phyloP scores from a whole-genome alignment of 2,797 vertebrate genomes.

The Chelidonichthys spinosus region DNA sequence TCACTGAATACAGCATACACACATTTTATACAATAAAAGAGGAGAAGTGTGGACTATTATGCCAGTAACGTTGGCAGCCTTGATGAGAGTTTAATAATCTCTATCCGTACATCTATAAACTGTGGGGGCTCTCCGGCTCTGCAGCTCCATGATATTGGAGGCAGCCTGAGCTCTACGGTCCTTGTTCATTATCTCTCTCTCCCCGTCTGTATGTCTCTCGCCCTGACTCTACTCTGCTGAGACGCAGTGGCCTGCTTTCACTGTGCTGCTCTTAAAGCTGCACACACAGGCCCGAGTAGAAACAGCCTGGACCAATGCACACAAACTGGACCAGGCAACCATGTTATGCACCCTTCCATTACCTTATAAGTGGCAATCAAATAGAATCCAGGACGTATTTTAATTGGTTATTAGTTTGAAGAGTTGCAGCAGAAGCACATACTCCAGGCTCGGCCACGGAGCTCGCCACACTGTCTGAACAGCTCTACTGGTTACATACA shows the following conservation, averaged over 20 bases:
- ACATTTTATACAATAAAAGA: background rate
- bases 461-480: background rate
- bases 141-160: constrained; percentile 5
- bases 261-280: constrained; percentile 70
- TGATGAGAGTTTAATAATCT: background rate
- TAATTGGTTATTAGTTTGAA: background rate
- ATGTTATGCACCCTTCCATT: background rate
- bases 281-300: constrained; percentile 1
- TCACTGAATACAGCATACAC: background rate
- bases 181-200: constrained; percentile 63
- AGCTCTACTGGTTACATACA: no score
- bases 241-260: constrained; percentile 80
- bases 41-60: background rate
- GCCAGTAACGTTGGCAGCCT: background rate
- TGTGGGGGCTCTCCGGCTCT: background rate
- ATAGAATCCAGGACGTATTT: background rate
- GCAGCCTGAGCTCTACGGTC: constrained; percentile 59
- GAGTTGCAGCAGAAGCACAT: background rate
- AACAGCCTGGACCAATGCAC: background rate
- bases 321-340: background rate
- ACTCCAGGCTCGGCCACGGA: background rate
- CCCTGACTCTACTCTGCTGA: constrained; percentile 62
- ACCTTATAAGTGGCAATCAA: background rate
- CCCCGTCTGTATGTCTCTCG: constrained; percentile 10
- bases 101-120: background rate